Evolutionary conservation across 2,888 invertebrate genomes (phyloP), one percentile per base, ranked within the genome.

Genomic region (Linnaemya vulpina): DNA sequence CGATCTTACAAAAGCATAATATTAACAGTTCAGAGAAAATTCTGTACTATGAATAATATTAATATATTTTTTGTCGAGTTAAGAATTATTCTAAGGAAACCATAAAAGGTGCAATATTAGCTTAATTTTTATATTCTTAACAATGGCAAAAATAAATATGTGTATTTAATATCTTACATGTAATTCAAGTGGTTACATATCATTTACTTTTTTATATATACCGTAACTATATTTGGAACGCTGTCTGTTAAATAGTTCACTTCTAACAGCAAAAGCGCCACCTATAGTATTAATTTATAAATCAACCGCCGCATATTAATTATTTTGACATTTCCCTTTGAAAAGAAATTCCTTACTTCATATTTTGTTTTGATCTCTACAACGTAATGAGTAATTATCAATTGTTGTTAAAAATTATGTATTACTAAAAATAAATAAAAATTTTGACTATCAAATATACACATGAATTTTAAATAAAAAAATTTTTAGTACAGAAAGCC

Each of bases 341-440:
- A 15, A 13, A 43, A 15, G 0, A 9, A 11, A n/a, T 65, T 63
- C 8, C 22, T 30, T 63, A 49, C 58, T 55, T 55, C 10, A 55
- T 40, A 51, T 76, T 84, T 82, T 84, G 84, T 80, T 84, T 75
- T 84, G 49, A 63, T 76, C 30, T 75, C 17, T 55, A 10, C 51
- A 11, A 75, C 70, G 75, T 77, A 85, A 83, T 79, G 79, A 83
- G 78, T 83, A 86, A 83, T 75, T 78, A 60, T 62, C 22, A 71
- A 67, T 55, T 83, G 30, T 73, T 82, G n/a, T 62, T 30, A 77
- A 80, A 75, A 82, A 38, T 10, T n/a, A 51, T 20, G 20, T 20
- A 67, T n/a, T 5, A 65, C 13, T 8, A 74, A 38, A 30, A 75
- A 30, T 22, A 62, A 71, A 55, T 58, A 63, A 81, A 20, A 70